These are phyloP conservation scores for Coregonus sp. DNA, from an alignment of 2,797 vertebrate species.

Conservation along the genomic window DNA sequence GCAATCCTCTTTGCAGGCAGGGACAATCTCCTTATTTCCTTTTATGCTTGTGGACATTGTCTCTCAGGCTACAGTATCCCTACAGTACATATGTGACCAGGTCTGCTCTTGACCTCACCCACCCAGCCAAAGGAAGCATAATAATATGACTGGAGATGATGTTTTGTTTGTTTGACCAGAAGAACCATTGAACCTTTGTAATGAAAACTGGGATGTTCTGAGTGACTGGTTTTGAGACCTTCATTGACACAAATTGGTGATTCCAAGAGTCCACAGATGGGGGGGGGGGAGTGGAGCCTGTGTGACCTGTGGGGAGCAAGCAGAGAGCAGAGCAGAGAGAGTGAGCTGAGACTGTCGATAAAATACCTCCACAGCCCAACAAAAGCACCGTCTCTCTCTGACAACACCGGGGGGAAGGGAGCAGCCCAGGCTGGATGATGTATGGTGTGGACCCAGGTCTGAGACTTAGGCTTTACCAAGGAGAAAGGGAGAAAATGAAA, in stretches of 20 bases:
- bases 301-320: slow-evolving; percentile 52
- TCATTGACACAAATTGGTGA: slow-evolving; percentile 51
- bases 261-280: slow-evolving; percentile 41
- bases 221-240: slow-evolving; percentile 25
- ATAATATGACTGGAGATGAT: not conserved
- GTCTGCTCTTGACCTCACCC: not conserved
- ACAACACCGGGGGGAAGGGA: slow-evolving; percentile 52
- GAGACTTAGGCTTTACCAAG: slow-evolving; percentile 61
- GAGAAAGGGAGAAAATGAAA: slow-evolving; percentile 69
- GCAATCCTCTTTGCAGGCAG: slow-evolving; percentile 57
- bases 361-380: slow-evolving; percentile 44
- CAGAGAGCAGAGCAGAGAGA: slow-evolving; percentile 21
- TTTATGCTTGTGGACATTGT: slow-evolving; percentile 48
- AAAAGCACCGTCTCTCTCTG: slow-evolving; percentile 51
- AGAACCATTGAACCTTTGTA: slow-evolving; percentile 1
- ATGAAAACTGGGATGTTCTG: slow-evolving; percentile 1
- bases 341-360: slow-evolving; percentile 61
- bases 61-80: not conserved
- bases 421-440: slow-evolving; percentile 68
- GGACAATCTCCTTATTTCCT: slow-evolving; percentile 61
- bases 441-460: slow-evolving; percentile 69
- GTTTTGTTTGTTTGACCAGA: slow-evolving; percentile 10
- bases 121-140: not conserved
- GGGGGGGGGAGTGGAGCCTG: slow-evolving; percentile 38
- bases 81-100: not conserved